Base-by-base conservation (phyloP, 2,113 vertebrate genomes). In the Lagopus muta region DNA sequence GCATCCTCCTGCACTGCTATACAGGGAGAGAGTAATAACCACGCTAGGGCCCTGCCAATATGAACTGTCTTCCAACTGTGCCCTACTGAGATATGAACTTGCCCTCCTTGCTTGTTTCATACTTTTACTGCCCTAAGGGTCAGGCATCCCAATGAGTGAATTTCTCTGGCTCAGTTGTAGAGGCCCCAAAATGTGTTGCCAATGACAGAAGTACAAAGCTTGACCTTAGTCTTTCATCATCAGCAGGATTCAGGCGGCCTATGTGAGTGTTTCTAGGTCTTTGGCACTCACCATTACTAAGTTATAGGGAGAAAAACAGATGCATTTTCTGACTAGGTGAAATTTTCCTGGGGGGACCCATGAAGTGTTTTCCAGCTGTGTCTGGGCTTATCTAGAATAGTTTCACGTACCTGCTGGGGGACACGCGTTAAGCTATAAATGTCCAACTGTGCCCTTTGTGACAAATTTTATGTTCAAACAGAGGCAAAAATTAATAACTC, bases 81-180 rank as follows among this genome's bases (percentile, higher is more conserved):
- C 89, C 94, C 89, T 92, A 93, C 94, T 94, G 96, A 89, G 94
- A 96, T 93, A 93, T 83, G 94, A 95, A 94, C 95, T 94, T 94
- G 93, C 76, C 93, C 91, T 94, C 77, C 1, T 74, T 90, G 88
- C 86, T 90, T 88, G 58, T 94, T 96, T 94, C 89, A 96, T 96
- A 94, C 87, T 95, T 96, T 77, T 85, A 78, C 89, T 94, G 95
- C 94, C 91, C 94, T 45, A 19, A 43, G 88, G 94, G 94, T 97
- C 95, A 96, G 79, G 45, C 65, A 7, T 93, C 93, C 93, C 88
- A 80, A 93, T 6, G 85, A 89, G 89, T 86, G 89, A 92, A 93
- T 94, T 89, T 80, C 69, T 80, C 77, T 92, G 74, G 30, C 83
- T 96, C 74, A 81, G 43, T 48, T 80, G 52, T 12, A 87, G 82